Conservation (phyloP, 1,140 invertebrate species). For the Stegodyphus dumicola region DNA sequence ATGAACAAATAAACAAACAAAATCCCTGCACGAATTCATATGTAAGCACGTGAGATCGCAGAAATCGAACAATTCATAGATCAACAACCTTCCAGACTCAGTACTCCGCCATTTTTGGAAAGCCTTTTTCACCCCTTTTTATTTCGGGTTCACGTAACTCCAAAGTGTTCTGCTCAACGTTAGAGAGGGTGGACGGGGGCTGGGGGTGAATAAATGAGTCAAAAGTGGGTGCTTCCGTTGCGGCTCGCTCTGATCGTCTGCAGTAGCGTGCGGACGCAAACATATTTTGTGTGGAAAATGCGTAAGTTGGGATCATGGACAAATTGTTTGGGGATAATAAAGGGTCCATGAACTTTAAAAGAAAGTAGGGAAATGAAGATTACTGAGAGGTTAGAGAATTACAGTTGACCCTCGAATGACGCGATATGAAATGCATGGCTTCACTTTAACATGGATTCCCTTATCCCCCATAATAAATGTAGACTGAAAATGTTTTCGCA, state of each 20-base stretch:
- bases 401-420: no score
- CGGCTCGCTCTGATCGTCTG: conserved; percentile 21
- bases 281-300: not conserved
- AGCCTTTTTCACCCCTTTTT: conserved; percentile 3
- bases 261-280: not conserved
- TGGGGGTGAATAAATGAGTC: not conserved
- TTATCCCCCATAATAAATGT: no score
- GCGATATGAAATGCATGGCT: no score
- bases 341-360: no score
- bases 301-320: not conserved
- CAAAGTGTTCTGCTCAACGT: not conserved
- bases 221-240: not conserved
- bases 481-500: no score
- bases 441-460: no score
- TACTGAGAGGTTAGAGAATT: no score
- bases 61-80: conserved; percentile 40
- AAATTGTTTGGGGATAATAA: not conserved
- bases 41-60: conserved; percentile 7
- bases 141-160: conserved; percentile 31
- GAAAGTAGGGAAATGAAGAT: no score
- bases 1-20: not conserved
- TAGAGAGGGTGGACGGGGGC: not conserved
- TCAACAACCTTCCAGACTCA: conserved; percentile 36
- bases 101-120: conserved; percentile 18
- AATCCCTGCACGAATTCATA: not conserved